Base-by-base conservation (phyloP, 2,888 invertebrate genomes). In the Cecidostiba fungosa region DNA sequence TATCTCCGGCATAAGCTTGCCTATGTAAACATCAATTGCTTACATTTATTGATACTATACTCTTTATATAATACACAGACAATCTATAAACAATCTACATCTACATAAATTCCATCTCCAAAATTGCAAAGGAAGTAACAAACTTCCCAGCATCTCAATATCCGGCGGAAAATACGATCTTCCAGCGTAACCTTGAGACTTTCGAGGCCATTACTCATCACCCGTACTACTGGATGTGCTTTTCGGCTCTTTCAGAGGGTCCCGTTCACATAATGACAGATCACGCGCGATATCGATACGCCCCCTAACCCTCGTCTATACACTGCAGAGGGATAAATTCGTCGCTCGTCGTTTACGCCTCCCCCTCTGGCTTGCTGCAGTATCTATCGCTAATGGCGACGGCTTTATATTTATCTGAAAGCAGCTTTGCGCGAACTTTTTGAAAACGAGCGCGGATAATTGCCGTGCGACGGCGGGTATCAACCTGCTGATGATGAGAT, bases 241-340 rank as follows among this genome's bases (percentile, higher is more conserved):
- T 66, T 66, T 66, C 29, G 23, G 26, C 23, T 47, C 73, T 39
- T 73, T 47, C n/a, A 3, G n/a, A 43, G 73, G 43, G 43, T 39
- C 8, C 3, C 32, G 36, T 32, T 32, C n/a, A 4, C 62, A 23
- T 62, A 62, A 39, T 39, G 43, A 43, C 39, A 39, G 43, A 39
- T 43, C 47, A 12, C 73, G 73, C 73, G 43, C 47, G 47, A 39
- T 73, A 73, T 73, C 47, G 73, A 73, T 73, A 73, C 47, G 32
- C 26, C 26, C 73, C 54, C 54, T 59, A 23, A 59, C 72, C 70
- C 39, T 39, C 72, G 23, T 10, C 29, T 62, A 10, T 26, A 8
- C 23, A 12, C 62, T 26, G 54, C 54, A 1, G 29, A 66, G 66
- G 29, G 66, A 66, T 66, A 16, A 66, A 66, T 66, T 66, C 66